phyloP scores from a whole-genome alignment of 2,113 vertebrate genomes.

The Scalopus aquaticus region DNA sequence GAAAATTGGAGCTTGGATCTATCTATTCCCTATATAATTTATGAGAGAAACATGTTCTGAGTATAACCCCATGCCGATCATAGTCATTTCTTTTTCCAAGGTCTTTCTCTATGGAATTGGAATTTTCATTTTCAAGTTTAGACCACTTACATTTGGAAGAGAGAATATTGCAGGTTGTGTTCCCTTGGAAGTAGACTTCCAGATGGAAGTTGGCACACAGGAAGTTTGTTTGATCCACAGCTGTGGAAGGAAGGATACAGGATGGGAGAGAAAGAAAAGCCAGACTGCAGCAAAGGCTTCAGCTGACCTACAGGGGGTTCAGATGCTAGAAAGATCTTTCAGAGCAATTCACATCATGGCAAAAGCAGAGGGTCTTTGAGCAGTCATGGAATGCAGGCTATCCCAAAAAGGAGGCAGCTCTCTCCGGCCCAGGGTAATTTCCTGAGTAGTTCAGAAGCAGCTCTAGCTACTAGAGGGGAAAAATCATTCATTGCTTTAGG shows the following conservation, averaged over 20 bases:
- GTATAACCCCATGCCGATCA: conserved; percentile 2
- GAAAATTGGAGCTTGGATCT: conserved; percentile 49
- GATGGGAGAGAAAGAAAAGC: neutral
- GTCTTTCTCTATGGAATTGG: neutral
- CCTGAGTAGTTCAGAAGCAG: neutral
- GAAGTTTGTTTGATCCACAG: neutral
- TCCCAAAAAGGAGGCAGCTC: neutral
- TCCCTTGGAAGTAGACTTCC: neutral
- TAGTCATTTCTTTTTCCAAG: neutral
- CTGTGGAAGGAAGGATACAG: neutral
- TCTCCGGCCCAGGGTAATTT: neutral
- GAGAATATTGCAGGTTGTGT: neutral
- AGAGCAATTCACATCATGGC: neutral
- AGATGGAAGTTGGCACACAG: neutral
- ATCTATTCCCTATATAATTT: conserved; percentile 60
- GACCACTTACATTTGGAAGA: neutral
- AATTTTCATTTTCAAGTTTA: neutral
- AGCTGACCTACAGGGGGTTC: neutral
- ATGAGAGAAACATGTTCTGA: conserved; percentile 60
- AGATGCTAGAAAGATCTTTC: neutral
- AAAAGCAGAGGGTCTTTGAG: neutral
- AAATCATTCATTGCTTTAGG: neutral
- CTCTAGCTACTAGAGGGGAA: neutral
- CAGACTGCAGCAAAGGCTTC: neutral
- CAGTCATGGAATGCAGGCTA: neutral